Evolutionary conservation across 2,797 vertebrate genomes (phyloP).

Genomic region (Gymnodraco acuticeps): DNA sequence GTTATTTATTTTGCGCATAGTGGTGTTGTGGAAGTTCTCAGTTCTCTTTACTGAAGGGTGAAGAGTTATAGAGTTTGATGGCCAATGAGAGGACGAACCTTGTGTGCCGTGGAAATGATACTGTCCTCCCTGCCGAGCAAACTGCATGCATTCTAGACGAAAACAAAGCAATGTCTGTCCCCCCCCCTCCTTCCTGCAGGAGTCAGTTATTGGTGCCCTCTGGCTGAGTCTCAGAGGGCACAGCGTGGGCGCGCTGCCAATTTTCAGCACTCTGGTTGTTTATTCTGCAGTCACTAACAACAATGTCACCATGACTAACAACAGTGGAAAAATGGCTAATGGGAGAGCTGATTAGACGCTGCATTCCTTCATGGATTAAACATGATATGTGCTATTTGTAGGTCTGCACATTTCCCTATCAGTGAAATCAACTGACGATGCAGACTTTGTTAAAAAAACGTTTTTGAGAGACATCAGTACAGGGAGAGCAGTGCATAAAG

Average conservation of each 20-base stretch:
- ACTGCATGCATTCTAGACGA: neutral
- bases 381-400: constrained; percentile 55
- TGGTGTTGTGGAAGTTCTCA: no score
- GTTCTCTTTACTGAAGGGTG: no score
- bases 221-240: constrained; percentile 70
- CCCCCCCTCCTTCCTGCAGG: constrained; percentile 18
- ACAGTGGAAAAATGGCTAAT: constrained; percentile 69
- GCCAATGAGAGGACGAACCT: no score
- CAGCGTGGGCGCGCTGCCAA: constrained; percentile 67
- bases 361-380: constrained; percentile 66
- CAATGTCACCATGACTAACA: constrained; percentile 72
- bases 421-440: constrained; percentile 37
- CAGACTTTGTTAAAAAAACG: constrained; percentile 19
- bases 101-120: no score
- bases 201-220: constrained; percentile 59
- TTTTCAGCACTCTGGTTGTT: constrained; percentile 63
- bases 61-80: no score
- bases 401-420: neutral
- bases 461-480: neutral
- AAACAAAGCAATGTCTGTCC: constrained; percentile 22
- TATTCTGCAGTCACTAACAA: constrained; percentile 69
- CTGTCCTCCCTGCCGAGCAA: neutral
- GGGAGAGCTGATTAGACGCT: constrained; percentile 61
- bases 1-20: no score
- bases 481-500: neutral